Percentiles rank a stretch among this genome's conserved stretches.
Evolutionary conservation across 2,113 vertebrate species (phyloP).

Genomic region (Gila orcuttii): DNA sequence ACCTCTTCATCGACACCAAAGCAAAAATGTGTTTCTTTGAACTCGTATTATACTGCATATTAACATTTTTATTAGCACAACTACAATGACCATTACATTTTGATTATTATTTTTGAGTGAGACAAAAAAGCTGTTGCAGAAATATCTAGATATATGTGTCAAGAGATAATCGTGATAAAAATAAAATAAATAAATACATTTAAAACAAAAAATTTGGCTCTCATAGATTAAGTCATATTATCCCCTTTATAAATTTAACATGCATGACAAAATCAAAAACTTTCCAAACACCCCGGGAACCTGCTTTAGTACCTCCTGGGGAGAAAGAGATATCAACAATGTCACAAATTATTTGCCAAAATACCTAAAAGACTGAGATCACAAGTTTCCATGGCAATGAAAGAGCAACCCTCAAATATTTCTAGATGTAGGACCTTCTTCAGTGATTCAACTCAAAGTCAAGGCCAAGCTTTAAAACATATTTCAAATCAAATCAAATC

Average conservation of each 20-base stretch:
- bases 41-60: background rate
- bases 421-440: background rate
- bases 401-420: background rate
- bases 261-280: background rate
- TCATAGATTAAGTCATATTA: background rate
- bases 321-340: background rate
- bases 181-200: no score
- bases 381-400: background rate
- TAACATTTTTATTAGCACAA: background rate
- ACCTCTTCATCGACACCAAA: background rate
- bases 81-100: background rate
- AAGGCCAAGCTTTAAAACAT: background rate
- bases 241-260: background rate
- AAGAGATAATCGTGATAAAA: no score
- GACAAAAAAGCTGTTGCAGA: background rate
- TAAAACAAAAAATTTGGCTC: no score
- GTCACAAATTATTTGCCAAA: constrained; percentile 4
- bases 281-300: background rate
- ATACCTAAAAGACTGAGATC: background rate
- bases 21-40: background rate
- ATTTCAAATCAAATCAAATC: background rate
- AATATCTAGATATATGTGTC: background rate
- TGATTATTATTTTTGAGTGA: background rate
- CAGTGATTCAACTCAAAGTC: background rate
- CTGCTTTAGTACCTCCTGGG: background rate